phyloP scores from a whole-genome alignment of 1,140 invertebrate genomes.

The Achatina immaculata region DNA sequence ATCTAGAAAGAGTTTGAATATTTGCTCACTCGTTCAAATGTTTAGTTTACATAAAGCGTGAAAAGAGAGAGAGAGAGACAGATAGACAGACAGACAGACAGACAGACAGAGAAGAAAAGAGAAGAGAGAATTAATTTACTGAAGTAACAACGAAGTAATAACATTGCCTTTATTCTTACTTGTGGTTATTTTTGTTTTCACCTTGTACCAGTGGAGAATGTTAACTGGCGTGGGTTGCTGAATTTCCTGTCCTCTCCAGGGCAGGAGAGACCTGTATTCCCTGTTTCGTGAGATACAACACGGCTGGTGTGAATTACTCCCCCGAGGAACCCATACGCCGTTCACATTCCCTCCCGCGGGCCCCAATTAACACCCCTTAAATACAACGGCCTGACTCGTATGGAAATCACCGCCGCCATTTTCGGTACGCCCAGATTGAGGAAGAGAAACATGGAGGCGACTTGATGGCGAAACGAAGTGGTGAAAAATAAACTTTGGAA shows the following conservation, averaged over 20 bases:
- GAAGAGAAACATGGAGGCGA: not conserved
- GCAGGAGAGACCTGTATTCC: not conserved
- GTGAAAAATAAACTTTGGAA: not conserved
- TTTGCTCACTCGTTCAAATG: no score
- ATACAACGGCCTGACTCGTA: not conserved
- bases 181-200: no score
- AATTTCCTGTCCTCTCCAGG: not conserved
- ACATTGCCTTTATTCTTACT: no score
- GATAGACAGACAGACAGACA: no score
- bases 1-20: no score
- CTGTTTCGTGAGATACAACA: conserved; percentile 16
- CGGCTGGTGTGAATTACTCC: conserved; percentile 34
- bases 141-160: no score
- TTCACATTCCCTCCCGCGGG: conserved; percentile 14
- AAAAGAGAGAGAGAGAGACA: no score
- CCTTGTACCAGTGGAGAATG: no score
- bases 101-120: no score
- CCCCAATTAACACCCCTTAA: conserved; percentile 23
- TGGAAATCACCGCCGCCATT: conserved; percentile 20
- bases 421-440: conserved; percentile 1
- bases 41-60: no score
- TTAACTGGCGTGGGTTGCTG: not conserved
- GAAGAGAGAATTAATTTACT: no score
- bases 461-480: not conserved
- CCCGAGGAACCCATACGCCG: conserved; percentile 1